phyloP scores from a whole-genome alignment of 2,113 vertebrate species.

The Sylvilagus bachmani region DNA sequence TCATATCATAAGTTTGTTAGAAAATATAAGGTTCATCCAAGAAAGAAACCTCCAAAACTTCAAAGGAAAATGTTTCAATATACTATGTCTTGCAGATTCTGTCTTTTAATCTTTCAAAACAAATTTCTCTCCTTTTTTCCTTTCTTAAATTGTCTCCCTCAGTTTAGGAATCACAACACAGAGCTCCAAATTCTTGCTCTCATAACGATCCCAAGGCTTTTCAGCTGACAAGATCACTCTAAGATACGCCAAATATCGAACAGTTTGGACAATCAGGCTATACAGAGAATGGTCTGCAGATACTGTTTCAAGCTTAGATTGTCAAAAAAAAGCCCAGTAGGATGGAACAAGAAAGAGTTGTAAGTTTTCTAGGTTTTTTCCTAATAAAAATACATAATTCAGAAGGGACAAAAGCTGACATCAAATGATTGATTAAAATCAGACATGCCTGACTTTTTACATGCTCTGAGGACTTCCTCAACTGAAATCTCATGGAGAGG shows the following conservation, averaged over 20 bases:
- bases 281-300: not conserved
- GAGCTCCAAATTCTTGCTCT: not conserved
- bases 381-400: slow-evolving; percentile 42
- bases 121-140: slow-evolving; percentile 2
- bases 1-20: not conserved
- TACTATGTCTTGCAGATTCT: not conserved
- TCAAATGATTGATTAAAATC: slow-evolving; percentile 44
- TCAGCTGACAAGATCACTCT: not conserved
- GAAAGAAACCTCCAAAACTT: slow-evolving; percentile 40
- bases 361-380: slow-evolving; percentile 26
- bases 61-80: slow-evolving; percentile 13
- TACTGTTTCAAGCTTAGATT: not conserved
- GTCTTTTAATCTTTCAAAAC: not conserved
- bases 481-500: slow-evolving; percentile 2
- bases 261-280: not conserved
- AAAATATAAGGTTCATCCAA: not conserved
- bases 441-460: slow-evolving; percentile 11
- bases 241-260: not conserved
- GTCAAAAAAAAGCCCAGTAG: not conserved
- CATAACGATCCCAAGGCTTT: not conserved
- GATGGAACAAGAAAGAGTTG: not conserved
- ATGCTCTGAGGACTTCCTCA: not conserved
- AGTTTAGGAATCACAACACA: not conserved
- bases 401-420: not conserved
- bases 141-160: not conserved